These are phyloP conservation scores for Chaetoderma sp. DNA, from an alignment of 2,888 invertebrate genomes.

Conservation along the genomic window DNA sequence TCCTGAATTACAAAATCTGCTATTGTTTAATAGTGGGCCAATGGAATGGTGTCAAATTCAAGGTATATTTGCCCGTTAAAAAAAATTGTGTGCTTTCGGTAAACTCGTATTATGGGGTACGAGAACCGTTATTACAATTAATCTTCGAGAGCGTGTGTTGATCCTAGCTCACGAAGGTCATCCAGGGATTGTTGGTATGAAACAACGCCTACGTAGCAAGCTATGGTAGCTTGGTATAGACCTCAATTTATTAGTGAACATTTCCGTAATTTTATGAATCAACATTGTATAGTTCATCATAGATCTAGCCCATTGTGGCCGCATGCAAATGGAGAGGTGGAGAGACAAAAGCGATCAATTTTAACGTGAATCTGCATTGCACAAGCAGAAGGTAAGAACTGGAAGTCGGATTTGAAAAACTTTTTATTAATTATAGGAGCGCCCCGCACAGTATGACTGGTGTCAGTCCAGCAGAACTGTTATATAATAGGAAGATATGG, in stretches of 20 bases:
- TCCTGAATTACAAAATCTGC: too few relatives aligned
- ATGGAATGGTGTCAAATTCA: too few relatives aligned
- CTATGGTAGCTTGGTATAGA: constrained; percentile 39
- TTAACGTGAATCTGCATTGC: constrained; percentile 25
- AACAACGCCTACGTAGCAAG: constrained; percentile 17
- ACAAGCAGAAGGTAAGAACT: constrained; percentile 19
- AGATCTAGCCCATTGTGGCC: constrained; percentile 20
- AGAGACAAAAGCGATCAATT: constrained; percentile 24
- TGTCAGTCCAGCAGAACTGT: constrained; percentile 17
- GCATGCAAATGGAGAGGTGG: constrained; percentile 25
- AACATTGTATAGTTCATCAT: constrained; percentile 6
- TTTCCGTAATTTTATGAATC: constrained; percentile 7
- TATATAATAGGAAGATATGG: constrained; percentile 24
- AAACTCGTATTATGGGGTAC: constrained; percentile 39
- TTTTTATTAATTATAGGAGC: constrained; percentile 17
- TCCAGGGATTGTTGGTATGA: constrained; percentile 30
- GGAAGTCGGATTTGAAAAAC: constrained; percentile 18
- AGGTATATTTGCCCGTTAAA: too few relatives aligned
- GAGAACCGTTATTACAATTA: constrained; percentile 31
- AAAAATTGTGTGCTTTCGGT: constrained; percentile 29
- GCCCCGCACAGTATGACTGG: constrained; percentile 32
- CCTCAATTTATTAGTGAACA: constrained; percentile 4
- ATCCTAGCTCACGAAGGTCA: constrained; percentile 33
- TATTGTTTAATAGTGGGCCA: too few relatives aligned
- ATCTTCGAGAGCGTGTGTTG: constrained; percentile 17